These are phyloP conservation scores for Drosophila punjabiensis DNA, from an alignment of 1,140 invertebrate species.

Conservation along the genomic window DNA sequence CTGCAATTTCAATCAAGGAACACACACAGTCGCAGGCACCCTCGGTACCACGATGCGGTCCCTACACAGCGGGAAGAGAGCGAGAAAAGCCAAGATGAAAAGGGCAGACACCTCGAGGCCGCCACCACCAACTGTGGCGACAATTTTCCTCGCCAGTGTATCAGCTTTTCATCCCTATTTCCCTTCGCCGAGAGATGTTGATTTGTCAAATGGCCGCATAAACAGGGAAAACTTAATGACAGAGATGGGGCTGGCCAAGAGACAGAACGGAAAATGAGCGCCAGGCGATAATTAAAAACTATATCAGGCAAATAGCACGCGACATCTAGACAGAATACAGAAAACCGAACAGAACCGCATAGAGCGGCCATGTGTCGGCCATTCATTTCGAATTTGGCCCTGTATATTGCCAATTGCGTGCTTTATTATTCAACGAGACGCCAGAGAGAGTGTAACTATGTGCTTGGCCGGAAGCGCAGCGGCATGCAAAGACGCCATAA, in stretches of 20 bases:
- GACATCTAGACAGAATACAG: constrained; percentile 55
- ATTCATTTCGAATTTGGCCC: constrained; percentile 43
- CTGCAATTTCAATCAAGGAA: constrained; percentile 45
- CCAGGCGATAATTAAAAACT: constrained; percentile 52
- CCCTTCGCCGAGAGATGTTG: constrained; percentile 39
- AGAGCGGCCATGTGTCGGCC: constrained; percentile 32
- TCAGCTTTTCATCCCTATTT: neutral
- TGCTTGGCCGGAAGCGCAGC: constrained; percentile 63
- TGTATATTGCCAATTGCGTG: constrained; percentile 37
- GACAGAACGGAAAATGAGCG: constrained; percentile 32
- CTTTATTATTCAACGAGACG: constrained; percentile 11
- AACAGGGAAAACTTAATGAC: constrained; percentile 49
- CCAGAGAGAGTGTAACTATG: constrained; percentile 9
- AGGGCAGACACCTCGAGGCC: constrained; percentile 61
- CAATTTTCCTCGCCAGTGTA: constrained; percentile 15
- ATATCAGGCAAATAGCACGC: constrained; percentile 53
- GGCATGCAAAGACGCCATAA: constrained; percentile 80
- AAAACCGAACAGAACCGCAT: constrained; percentile 26
- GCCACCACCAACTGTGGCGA: constrained; percentile 32
- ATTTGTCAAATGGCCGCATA: constrained; percentile 60
- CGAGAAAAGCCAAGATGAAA: constrained; percentile 3
- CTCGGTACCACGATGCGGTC: neutral
- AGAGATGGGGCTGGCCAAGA: neutral
- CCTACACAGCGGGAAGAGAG: constrained; percentile 18
- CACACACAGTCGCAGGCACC: neutral